Conservation (phyloP, 2,888 invertebrate species). For the Magallana nippona region DNA sequence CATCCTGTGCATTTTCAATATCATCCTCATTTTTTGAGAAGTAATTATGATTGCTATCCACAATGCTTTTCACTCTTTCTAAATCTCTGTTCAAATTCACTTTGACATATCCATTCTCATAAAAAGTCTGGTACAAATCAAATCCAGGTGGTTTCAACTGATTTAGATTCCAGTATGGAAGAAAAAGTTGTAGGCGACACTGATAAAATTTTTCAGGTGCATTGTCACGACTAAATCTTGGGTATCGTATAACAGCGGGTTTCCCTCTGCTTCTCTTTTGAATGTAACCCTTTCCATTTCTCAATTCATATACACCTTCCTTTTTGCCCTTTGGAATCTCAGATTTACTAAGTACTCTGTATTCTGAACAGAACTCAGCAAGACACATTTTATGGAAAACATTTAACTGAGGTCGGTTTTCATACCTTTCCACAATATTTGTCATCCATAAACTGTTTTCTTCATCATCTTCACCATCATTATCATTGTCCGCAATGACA, state of each 20-base stretch:
- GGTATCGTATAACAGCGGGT: constrained; percentile 26
- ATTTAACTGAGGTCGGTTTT: constrained; percentile 39
- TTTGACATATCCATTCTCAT: constrained; percentile 36
- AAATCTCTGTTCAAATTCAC: background rate
- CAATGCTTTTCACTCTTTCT: constrained; percentile 40
- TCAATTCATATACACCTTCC: constrained; percentile 33
- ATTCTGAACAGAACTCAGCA: constrained; percentile 43
- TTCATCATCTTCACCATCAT: constrained; percentile 9
- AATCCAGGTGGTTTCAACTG: constrained; percentile 44
- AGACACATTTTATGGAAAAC: constrained; percentile 43
- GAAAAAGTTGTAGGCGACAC: constrained; percentile 36
- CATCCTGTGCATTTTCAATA: constrained; percentile 42
- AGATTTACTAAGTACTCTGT: constrained; percentile 41
- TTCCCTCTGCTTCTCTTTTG: constrained; percentile 35
- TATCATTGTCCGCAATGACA: background rate
- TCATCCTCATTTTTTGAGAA: constrained; percentile 40
- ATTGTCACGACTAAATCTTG: constrained; percentile 19
- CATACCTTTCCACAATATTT: constrained; percentile 43
- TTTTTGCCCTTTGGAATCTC: constrained; percentile 36
- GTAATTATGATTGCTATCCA: constrained; percentile 37
- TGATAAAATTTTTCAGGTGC: constrained; percentile 38
- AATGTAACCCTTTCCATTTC: constrained; percentile 37
- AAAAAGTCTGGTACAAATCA: constrained; percentile 42
- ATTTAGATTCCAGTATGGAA: constrained; percentile 30
- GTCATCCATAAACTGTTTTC: constrained; percentile 46